Percentiles rank a stretch among this genome's conserved stretches.
Conservation (phyloP, 2,888 invertebrate species). For the Argyresthia goedartella region DNA sequence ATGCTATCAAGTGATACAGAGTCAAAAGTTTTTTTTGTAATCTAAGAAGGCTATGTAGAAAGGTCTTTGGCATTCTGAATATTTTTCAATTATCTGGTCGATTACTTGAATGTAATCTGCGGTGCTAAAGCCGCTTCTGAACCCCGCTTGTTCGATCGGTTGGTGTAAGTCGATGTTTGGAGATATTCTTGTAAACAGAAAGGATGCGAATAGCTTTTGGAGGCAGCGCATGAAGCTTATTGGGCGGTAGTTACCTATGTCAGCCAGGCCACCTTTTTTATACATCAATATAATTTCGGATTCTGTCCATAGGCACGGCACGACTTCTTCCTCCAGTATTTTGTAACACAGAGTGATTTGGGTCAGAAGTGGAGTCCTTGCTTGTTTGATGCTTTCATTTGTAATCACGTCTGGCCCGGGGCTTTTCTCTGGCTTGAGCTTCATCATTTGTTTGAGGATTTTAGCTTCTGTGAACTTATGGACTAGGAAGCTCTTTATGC, state of each 20-base stretch:
- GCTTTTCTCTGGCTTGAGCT: constrained; percentile 2
- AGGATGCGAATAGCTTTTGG: constrained; percentile 8
- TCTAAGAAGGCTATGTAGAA: neutral
- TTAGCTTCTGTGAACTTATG: neutral
- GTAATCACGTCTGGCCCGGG: constrained; percentile 1
- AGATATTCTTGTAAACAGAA: constrained; percentile 5
- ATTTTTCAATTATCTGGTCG: constrained; percentile 10
- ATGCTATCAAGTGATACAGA: neutral
- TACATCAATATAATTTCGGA: constrained; percentile 5
- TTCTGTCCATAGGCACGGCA: neutral
- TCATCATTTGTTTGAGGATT: neutral
- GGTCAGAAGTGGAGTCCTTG: neutral
- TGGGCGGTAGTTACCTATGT: constrained; percentile 9
- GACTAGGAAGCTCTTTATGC: neutral
- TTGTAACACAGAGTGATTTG: neutral
- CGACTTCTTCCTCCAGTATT: neutral
- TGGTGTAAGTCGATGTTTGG: neutral
- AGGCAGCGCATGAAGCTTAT: constrained; percentile 5
- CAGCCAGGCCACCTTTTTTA: constrained; percentile 10
- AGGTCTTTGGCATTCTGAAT: constrained; percentile 6
- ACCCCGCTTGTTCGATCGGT: constrained; percentile 6
- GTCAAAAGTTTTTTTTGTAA: neutral
- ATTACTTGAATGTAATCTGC: constrained; percentile 10
- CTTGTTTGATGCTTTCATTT: neutral
- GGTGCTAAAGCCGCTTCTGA: constrained; percentile 8